Evolutionary conservation across 2,113 vertebrate species (phyloP), one percentile per base, ranked within the genome.

Genomic region (Kryptolebias marmoratus): DNA sequence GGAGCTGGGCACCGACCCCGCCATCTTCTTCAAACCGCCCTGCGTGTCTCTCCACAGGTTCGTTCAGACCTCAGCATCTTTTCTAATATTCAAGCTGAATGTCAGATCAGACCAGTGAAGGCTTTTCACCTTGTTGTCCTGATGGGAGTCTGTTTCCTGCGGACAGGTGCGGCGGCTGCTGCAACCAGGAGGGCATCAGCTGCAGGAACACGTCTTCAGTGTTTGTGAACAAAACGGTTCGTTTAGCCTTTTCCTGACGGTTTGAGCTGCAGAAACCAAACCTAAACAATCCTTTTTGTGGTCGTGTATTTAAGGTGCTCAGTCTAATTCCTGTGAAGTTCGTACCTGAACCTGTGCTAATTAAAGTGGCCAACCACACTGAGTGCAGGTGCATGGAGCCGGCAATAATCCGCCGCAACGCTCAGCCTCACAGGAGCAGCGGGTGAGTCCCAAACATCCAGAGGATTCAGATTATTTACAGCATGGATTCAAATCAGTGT

Each of bases 291-390:
- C 60, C 1, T 27, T 4, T 73, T 42, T 64, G 31, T 71, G 14
- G n/a, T 54, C 59, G 27, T 48, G 39, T 32, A 12, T 72, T 80
- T 30, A 73, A 99, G 97, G 94, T 99, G 69, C 94, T 99, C 59
- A 95, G 97, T 77, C 95, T 98, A 0, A 93, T 98, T 48, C 96
- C 97, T 31, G 93, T 96, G 89, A 97, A 96, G 74, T 95, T 95
- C 68, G 94, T 95, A 64, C 96, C 97, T 2, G 96, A 98, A 77
- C 95, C 96, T 0, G 94, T 97, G 79, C 91, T 96, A 31, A 89
- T 99, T 74, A 96, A 95, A 89, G 94, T 99, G 73, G 97, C 96
- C 62, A 99, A 98, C 83, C 97, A 99, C 62, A 99, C 97, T 0
- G 94, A 93, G 79, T 99, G 97, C 77, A 95, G 92, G 81, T 99